phyloP scores from a whole-genome alignment of 1,140 invertebrate species.

The Neoseiulus cucumeris region DNA sequence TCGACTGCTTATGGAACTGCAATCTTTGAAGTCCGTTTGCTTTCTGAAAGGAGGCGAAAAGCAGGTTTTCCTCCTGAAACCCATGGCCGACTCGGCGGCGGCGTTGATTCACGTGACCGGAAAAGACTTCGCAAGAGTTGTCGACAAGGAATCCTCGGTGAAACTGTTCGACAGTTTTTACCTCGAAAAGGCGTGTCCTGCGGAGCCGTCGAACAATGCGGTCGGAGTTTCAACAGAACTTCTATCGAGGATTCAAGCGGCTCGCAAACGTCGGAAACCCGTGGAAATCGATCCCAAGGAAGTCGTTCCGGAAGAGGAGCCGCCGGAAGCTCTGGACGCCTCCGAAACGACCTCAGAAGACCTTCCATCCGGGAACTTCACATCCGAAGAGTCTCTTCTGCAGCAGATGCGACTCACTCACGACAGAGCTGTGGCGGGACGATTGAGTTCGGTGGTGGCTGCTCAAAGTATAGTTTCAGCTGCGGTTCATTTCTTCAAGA shows the following conservation, averaged over 20 bases:
- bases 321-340: not conserved
- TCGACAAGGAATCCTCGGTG: not conserved
- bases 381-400: not conserved
- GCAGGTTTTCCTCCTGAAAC: not conserved
- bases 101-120: not conserved
- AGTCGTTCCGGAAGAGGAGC: not conserved
- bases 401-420: not conserved
- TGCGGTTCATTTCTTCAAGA: not conserved
- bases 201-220: not conserved
- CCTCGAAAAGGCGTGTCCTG: not conserved
- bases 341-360: not conserved
- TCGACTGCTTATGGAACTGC: not conserved
- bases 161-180: not conserved
- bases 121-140: not conserved
- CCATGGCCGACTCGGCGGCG: not conserved
- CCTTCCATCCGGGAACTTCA: not conserved
- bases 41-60: not conserved
- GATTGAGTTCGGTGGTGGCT: not conserved
- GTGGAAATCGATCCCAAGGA: not conserved
- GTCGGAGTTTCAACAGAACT: not conserved
- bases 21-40: not conserved
- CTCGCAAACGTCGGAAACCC: no score
- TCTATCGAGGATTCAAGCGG: not conserved
- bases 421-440: not conserved
- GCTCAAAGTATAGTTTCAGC: constrained; percentile 2